Evolutionary conservation across 2,797 vertebrate genomes (phyloP).

Genomic region (Emys orbicularis): DNA sequence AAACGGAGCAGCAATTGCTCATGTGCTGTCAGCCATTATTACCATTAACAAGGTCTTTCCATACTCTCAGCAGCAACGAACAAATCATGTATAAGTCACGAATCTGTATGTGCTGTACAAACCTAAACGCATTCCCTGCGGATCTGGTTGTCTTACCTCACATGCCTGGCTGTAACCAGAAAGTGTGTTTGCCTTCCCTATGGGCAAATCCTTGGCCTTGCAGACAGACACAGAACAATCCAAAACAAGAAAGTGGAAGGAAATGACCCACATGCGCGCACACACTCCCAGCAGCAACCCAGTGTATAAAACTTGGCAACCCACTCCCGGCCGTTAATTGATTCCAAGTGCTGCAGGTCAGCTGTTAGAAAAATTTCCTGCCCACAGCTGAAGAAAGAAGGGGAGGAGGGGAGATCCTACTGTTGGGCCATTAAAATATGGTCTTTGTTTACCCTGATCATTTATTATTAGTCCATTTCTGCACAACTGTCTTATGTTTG

Average conservation of each 20-base stretch:
- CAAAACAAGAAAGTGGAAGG: slow-evolving; percentile 43
- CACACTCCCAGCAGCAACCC: neutral
- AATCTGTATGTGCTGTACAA: neutral
- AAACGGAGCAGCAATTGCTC: neutral
- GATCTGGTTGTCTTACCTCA: neutral
- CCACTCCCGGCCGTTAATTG: neutral
- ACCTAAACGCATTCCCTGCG: neutral
- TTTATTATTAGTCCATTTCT: neutral
- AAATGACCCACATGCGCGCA: neutral
- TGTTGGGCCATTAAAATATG: neutral
- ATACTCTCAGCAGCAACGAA: neutral
- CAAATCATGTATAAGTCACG: neutral
- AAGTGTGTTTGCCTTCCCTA: slow-evolving; percentile 7
- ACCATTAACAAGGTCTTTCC: neutral
- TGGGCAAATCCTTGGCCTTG: neutral
- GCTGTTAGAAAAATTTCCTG: slow-evolving; percentile 2
- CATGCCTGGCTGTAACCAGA: neutral
- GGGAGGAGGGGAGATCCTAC: neutral
- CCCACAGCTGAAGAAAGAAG: neutral
- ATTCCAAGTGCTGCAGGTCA: slow-evolving; percentile 2
- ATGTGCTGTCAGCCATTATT: neutral
- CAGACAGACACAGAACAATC: neutral
- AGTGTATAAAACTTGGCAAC: neutral
- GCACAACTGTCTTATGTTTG: neutral
- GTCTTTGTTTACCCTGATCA: neutral